Evolutionary conservation across 1,140 invertebrate genomes (phyloP), one percentile per base, ranked within the genome.

Genomic region (Apis florea): DNA sequence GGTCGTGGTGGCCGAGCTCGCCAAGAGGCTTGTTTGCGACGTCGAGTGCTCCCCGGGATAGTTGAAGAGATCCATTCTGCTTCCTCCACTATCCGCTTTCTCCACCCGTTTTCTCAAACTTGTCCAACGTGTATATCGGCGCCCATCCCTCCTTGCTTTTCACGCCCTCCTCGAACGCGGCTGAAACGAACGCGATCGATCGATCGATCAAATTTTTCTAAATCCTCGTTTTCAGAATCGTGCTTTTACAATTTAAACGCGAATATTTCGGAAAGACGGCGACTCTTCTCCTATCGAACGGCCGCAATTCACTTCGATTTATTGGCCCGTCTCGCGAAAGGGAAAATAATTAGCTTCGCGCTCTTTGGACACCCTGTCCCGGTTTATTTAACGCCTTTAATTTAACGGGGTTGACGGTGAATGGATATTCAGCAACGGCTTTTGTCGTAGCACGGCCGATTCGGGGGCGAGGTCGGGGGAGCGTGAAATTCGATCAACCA

Each of bases 11-110:
- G 68, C 74, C 87, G 31, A 70, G 72, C 76, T 69, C 82, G 79
- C 85, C 83, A 81, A 89, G 85, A 83, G 85, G 87, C 87, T 89
- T 89, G 88, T 89, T 89, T 89, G 88, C 88, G 88, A 89, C 88
- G 85, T 89, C 87, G 88, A 89, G 88, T 85, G 83, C 73, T 78
- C 76, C 76, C 78, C 64, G 76, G 83, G 83, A 77, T 85, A 83
- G 82, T 89, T 87, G 88, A 86, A 85, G 83, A 77, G 87, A 83
- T 89, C 83, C 87, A 89, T 89, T 89, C 87, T 89, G 73, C 40
- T 79, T 73, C 67, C 69, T 63, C 74, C 69, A 80, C 87, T 83
- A 82, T 83, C 84, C 86, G 85, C 83, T n/a, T n/a, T 88, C 85
- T 81, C 80, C 80, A 63, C 68, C 68, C 76, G 86, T 77, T 86